Evolutionary conservation across 2,888 invertebrate genomes (phyloP).

Genomic region (Pantelozetes paolii): DNA sequence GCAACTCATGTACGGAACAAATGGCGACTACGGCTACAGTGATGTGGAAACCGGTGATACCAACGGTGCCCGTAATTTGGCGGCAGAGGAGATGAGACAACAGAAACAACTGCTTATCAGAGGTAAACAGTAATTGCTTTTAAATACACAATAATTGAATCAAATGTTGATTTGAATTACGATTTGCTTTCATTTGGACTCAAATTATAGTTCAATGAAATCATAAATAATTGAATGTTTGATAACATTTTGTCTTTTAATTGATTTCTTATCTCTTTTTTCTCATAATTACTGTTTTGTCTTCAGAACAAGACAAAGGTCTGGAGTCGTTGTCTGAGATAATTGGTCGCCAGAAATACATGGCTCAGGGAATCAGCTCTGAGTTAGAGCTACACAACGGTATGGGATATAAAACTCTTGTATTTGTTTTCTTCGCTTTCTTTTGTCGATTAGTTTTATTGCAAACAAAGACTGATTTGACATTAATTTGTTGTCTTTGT

Average conservation of each 20-base stretch:
- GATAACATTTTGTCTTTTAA: neutral
- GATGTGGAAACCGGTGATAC: slow-evolving; percentile 11
- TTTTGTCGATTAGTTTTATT: neutral
- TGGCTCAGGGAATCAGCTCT: slow-evolving; percentile 67
- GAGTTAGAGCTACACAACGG: slow-evolving; percentile 76
- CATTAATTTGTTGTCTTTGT: neutral
- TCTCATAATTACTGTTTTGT: too few species aligned
- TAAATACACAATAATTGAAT: too few species aligned
- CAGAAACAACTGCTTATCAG: slow-evolving; percentile 62
- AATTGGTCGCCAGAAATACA: slow-evolving; percentile 68
- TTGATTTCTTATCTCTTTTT: neutral
- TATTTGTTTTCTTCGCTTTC: too few species aligned
- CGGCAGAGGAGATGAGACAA: slow-evolving; percentile 57
- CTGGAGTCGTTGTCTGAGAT: slow-evolving; percentile 69
- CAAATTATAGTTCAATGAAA: too few species aligned
- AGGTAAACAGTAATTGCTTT: slow-evolving; percentile 53
- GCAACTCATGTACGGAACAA: neutral
- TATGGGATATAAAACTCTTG: too few species aligned
- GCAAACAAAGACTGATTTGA: neutral
- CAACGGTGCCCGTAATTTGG: slow-evolving; percentile 51
- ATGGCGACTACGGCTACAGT: neutral
- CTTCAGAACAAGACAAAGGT: slow-evolving; percentile 69
- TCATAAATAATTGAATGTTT: neutral
- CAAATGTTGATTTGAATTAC: too few species aligned
- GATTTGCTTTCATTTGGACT: too few species aligned